A percentile compares a stretch with the other conserved stretches of the same genome.
phyloP scores from a whole-genome alignment of 2,797 vertebrate species.

The Lepilemur ruficaudatus region DNA sequence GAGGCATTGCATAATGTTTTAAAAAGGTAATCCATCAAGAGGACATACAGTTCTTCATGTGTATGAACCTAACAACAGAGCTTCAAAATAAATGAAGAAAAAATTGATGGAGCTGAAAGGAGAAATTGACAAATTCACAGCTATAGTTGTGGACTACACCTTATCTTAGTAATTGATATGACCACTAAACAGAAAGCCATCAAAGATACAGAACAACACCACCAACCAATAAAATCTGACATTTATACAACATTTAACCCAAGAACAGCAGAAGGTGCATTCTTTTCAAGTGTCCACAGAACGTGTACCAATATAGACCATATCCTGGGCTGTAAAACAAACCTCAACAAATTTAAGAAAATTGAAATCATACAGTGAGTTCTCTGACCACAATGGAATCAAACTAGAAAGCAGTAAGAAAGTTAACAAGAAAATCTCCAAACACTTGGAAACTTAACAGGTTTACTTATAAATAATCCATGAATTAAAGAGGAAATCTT shows the following conservation, averaged over 20 bases:
- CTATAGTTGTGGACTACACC: neutral
- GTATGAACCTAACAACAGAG: no score
- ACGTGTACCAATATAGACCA: neutral
- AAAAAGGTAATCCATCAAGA: no score
- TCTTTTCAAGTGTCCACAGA: neutral
- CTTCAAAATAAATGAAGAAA: no score
- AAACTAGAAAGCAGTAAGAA: neutral
- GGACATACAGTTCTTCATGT: no score
- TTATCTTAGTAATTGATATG: neutral
- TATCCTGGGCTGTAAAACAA: neutral
- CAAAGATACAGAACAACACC: neutral
- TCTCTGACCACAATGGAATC: neutral
- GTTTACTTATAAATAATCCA: neutral
- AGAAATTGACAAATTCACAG: no score
- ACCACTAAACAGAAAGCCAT: neutral
- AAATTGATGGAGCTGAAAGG: no score
- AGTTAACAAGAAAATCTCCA: neutral
- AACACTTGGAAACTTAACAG: neutral
- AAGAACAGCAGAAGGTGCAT: neutral
- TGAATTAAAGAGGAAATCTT: neutral
- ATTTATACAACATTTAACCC: neutral
- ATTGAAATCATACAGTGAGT: no score
- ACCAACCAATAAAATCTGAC: neutral
- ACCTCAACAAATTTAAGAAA: no score
- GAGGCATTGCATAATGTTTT: no score